Evolutionary conservation across 2,888 invertebrate genomes (phyloP), one percentile per base, ranked within the genome.

Genomic region (Drosophila testacea): DNA sequence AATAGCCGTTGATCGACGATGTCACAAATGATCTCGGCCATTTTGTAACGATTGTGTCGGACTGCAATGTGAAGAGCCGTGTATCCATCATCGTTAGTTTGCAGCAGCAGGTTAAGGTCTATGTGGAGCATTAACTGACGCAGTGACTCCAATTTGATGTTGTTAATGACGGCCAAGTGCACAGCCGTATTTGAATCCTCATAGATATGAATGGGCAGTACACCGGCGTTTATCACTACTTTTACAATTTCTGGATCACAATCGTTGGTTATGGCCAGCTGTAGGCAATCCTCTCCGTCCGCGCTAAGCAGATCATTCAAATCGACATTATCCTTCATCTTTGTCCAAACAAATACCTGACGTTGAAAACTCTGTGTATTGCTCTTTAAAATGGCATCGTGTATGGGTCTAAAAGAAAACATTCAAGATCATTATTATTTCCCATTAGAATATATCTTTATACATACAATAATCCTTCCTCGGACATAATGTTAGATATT

Each of bases 41-140:
- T 71, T 13, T 83, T 55, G 47, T 79, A 92, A 27, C 87, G 83
- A 70, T 91, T 88, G 22, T 88, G 74, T 1, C 90, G 87, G 0
- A 91, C 80, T 0, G 91, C 92, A 27, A 91, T 56, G 41, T 92
- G 92, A 0, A 92, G 34, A 0, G 88, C 85, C 1, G 92, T 90
- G 28, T 91, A 84, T 2, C 92, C 92, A 60, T 91, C 90, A 63
- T 92, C 88, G 38, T 92, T 92, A 9, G 68, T 72, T 30, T 77
- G 63, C 7, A 86, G 63, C 1, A 92, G 55, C 34, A 89, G 54
- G 48, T 88, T 74, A 7, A 90, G 74, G 42, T 91, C 90, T 3
- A 92, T 76, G 3, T 63, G 52, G 3, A 76, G 61, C 75, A 91
- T 75, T 6, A 92, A 67, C 4, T 77, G 65, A 7, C 74, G 70